phyloP scores from a whole-genome alignment of 2,113 vertebrate genomes.

The Ochotona curzoniae region DNA sequence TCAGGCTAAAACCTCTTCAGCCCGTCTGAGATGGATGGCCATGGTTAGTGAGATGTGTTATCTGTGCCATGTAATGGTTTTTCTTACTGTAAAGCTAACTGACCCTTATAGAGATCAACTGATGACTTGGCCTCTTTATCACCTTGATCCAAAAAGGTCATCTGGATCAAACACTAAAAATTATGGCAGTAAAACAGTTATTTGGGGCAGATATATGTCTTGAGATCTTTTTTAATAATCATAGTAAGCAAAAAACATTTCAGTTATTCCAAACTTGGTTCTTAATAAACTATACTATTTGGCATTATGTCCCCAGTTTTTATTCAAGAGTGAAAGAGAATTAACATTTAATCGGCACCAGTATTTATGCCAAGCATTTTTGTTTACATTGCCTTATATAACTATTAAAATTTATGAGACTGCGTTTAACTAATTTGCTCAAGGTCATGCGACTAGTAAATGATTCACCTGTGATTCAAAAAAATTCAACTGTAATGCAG shows the following conservation, averaged over 20 bases:
- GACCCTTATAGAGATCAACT: slow-evolving; percentile 41
- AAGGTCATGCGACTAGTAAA: slow-evolving; percentile 7
- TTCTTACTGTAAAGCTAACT: slow-evolving; percentile 56
- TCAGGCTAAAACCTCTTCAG: neutral
- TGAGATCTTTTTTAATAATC: neutral
- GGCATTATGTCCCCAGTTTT: slow-evolving; percentile 11
- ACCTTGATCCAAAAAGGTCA: neutral
- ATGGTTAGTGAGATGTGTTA: neutral
- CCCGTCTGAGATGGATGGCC: slow-evolving; percentile 10
- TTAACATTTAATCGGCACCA: slow-evolving; percentile 31
- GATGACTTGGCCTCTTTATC: slow-evolving; percentile 44
- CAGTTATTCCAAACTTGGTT: slow-evolving; percentile 18
- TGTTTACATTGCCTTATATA: slow-evolving; percentile 42
- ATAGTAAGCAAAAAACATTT: neutral
- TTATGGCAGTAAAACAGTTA: slow-evolving; percentile 24
- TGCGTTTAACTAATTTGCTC: neutral
- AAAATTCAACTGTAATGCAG: neutral
- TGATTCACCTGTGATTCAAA: neutral
- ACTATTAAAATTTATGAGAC: neutral
- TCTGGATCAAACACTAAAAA: slow-evolving; percentile 41
- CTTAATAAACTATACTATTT: slow-evolving; percentile 25
- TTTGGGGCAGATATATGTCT: neutral
- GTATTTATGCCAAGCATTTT: slow-evolving; percentile 33
- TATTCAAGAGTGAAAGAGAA: slow-evolving; percentile 29
- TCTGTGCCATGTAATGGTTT: slow-evolving; percentile 11